A percentile compares a stretch with the other conserved stretches of the same genome.
phyloP scores from a whole-genome alignment of 2,113 vertebrate genomes.

The Cyrtonyx montezumae region DNA sequence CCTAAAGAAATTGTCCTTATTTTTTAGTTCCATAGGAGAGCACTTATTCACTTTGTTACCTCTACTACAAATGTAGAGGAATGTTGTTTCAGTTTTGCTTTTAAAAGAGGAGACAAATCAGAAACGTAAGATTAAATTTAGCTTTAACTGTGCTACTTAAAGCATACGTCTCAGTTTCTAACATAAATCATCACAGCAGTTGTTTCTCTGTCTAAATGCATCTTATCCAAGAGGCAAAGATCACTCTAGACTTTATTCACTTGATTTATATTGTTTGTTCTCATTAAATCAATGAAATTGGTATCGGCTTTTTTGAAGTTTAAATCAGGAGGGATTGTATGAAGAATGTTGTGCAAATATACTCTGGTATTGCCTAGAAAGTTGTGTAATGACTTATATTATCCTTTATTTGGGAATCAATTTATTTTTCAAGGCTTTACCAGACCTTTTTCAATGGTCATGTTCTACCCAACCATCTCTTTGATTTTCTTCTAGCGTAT shows the following conservation, averaged over 20 bases:
- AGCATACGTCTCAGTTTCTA: not conserved
- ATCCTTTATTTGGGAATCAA: not conserved
- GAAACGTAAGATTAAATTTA: constrained; percentile 16
- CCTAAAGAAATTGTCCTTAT: not conserved
- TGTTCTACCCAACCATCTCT: not conserved
- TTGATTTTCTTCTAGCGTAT: not conserved
- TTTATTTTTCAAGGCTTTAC: not conserved
- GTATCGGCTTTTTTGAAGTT: constrained; percentile 36
- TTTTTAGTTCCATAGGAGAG: not conserved
- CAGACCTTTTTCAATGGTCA: not conserved
- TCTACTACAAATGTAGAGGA: constrained; percentile 7
- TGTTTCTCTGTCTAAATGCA: constrained; percentile 36
- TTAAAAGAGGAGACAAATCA: not conserved
- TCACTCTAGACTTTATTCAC: constrained; percentile 31
- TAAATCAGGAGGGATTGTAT: not conserved
- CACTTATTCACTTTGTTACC: not conserved
- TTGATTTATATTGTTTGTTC: constrained; percentile 55
- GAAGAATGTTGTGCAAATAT: not conserved
- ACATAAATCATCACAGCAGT: constrained; percentile 30
- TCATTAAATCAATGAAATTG: constrained; percentile 63
- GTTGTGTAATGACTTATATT: not conserved
- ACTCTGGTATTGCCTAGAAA: not conserved
- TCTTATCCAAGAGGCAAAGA: constrained; percentile 30
- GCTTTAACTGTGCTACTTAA: constrained; percentile 3
- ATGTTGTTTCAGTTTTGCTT: constrained; percentile 2